Evolutionary conservation across 2,888 invertebrate species (phyloP), one percentile per base, ranked within the genome.

Genomic region (Euproctis similis): DNA sequence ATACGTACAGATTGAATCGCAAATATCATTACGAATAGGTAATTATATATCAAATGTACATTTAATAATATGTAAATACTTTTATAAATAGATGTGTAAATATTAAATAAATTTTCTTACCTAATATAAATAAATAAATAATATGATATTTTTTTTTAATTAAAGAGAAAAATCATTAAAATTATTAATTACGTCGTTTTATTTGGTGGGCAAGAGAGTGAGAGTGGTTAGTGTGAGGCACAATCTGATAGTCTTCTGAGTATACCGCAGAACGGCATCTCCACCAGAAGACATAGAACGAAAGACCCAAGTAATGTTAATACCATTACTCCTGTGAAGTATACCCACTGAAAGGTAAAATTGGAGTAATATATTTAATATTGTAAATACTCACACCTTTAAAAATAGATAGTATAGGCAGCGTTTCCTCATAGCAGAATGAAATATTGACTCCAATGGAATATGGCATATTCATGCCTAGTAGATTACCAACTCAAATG

Each of bases 261-360:
- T 8, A 88, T 52, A 11, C 86, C 85, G 46, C 86, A 86, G 48
- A 86, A 70, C 1, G 89, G 89, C 58, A 88, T 87, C 67, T 89
- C 89, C 28, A 89, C 84, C 16, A 88, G 58, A 24, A 89, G 57
- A 1, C 87, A 80, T 9, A 89, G 69, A 11, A 81, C 27, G 9
- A 88, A 57, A 2, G 87, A 70, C 2, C 60, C 70, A 0, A 54
- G 33, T 24, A 87, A 55, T 0, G 86, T 84, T 4, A 80, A 44
- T 2, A 78, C 13, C 1, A 72, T 48, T 1, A 84, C 76, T 8
- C 88, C 89, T 18, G 87, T 56, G 61, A 78, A 88, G 43, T 86
- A 73, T 18, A 82, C 63, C 42, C 85, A 73, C 88, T 89, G 64
- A 1, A 68, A 61, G n/a, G n/a, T n/a, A n/a, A n/a, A n/a, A n/a